A percentile compares a stretch with the other conserved stretches of the same genome.
Evolutionary conservation across 1,140 invertebrate genomes (phyloP).

Genomic region (Drosophila nasuta): DNA sequence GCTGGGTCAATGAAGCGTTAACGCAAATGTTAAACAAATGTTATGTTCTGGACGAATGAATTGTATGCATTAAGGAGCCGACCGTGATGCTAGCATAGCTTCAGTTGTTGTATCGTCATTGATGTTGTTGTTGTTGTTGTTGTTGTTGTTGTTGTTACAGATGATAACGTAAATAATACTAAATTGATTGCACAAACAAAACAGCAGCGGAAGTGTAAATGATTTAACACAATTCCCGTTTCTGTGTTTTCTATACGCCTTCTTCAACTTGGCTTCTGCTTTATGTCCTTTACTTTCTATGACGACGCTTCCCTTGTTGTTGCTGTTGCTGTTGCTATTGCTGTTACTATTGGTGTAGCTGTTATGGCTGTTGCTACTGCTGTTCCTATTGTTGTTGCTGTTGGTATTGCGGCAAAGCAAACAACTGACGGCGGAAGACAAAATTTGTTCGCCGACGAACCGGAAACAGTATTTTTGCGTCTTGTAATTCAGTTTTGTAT

Average conservation of each 20-base stretch:
- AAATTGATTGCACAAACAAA: conserved; percentile 83
- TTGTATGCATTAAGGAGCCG: conserved; percentile 55
- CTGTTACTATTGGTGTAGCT: conserved; percentile 4
- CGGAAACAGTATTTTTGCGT: conserved; percentile 67
- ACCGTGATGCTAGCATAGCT: not conserved
- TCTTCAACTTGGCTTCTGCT: conserved; percentile 58
- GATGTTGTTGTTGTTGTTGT: conserved; percentile 18
- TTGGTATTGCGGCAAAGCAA: conserved; percentile 31
- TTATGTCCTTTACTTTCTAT: conserved; percentile 9
- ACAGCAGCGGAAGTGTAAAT: conserved; percentile 80
- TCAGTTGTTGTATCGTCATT: not conserved
- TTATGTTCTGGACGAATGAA: conserved; percentile 81
- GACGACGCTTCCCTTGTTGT: not conserved
- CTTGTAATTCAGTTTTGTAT: conserved; percentile 73
- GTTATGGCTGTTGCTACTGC: not conserved
- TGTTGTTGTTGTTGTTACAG: conserved; percentile 26
- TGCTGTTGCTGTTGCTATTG: conserved; percentile 1
- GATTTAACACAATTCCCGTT: conserved; percentile 77
- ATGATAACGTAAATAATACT: conserved; percentile 79
- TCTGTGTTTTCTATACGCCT: conserved; percentile 49
- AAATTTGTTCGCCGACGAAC: conserved; percentile 58
- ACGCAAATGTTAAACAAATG: conserved; percentile 82
- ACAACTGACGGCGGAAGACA: conserved; percentile 32
- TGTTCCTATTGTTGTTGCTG: conserved; percentile 3
- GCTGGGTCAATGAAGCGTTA: conserved; percentile 76